A percentile compares a stretch with the other conserved stretches of the same genome.
These are phyloP conservation scores for Oreortyx pictus DNA, from an alignment of 2,797 vertebrate species.

Conservation along the genomic window DNA sequence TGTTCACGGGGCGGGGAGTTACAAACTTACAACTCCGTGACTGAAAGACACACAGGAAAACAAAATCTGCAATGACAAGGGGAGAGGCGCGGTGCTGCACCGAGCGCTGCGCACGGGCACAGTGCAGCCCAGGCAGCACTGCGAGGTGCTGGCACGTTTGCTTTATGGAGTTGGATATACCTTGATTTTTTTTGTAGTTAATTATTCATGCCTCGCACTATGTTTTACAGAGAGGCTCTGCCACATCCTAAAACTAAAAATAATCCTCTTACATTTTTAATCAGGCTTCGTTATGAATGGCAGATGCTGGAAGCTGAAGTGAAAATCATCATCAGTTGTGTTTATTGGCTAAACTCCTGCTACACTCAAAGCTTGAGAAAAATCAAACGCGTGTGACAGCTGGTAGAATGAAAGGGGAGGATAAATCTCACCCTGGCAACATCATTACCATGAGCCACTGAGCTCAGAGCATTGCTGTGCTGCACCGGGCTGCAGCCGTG, in stretches of 20 bases:
- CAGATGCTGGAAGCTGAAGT: slow-evolving; percentile 80
- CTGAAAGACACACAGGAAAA: not conserved
- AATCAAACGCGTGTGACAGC: slow-evolving; percentile 60
- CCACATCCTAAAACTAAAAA: slow-evolving; percentile 55
- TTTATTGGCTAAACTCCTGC: slow-evolving; percentile 64
- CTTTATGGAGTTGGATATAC: not conserved
- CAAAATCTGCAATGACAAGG: fast-evolving
- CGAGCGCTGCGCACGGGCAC: fast-evolving
- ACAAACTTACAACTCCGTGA: not conserved
- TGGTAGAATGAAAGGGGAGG: slow-evolving; percentile 38
- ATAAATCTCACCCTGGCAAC: slow-evolving; percentile 43
- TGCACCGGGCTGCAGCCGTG: not conserved
- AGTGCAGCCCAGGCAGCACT: not conserved
- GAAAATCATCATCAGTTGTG: slow-evolving; percentile 65
- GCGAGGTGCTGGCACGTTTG: fast-evolving
- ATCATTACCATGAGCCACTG: slow-evolving; percentile 31
- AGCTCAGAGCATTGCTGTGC: not conserved
- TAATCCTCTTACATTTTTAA: slow-evolving; percentile 49
- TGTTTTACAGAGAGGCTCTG: not conserved
- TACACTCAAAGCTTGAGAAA: slow-evolving; percentile 41
- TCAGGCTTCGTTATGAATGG: slow-evolving; percentile 78
- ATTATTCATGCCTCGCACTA: not conserved
- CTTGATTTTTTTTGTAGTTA: not conserved
- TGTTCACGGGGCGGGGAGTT: not conserved
- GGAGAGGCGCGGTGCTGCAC: not conserved